These are phyloP conservation scores for Mus musculus DNA, from an alignment of 2,113 vertebrate species.

Conservation along the genomic window GRCm39 chr4:138943001-138943500, in stretches of 20 bases:
- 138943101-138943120: not conserved
- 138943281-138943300: not conserved
- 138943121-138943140: rapidly evolving
- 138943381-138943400: not conserved
- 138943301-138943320: not conserved
- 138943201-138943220: not conserved
- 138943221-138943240: not conserved
- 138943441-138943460: not conserved
- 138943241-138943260: not conserved
- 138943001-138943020: not conserved
- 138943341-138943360: not conserved
- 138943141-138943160: not conserved
- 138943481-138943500: not conserved
- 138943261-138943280: not conserved
- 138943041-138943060: not conserved
- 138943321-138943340: not conserved
- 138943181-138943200: not conserved
- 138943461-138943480: not conserved
- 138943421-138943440: not conserved
- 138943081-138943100: not conserved
- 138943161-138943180: not conserved
- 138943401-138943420: not conserved
- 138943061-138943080: not conserved
- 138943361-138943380: not conserved
- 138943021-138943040: not conserved